phyloP scores from a whole-genome alignment of 2,113 vertebrate genomes.

The Henicopernis longicauda region DNA sequence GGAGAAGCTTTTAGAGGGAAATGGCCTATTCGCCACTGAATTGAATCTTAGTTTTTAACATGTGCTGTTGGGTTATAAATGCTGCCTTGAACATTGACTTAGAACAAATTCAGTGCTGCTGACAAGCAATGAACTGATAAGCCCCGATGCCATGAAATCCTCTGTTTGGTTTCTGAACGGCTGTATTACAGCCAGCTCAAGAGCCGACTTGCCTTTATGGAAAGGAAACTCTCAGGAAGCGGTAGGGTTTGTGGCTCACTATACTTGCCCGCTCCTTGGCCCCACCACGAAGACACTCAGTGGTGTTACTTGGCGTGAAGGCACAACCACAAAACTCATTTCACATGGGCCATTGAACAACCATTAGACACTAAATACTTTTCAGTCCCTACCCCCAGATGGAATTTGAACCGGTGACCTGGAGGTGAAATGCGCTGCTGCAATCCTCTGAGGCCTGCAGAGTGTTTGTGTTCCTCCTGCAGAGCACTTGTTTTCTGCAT shows the following conservation, averaged over 20 bases:
- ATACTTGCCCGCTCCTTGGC: neutral
- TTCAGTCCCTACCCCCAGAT: neutral
- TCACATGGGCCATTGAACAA: neutral
- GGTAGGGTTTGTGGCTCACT: neutral
- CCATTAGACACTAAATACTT: neutral
- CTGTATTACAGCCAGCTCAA: neutral
- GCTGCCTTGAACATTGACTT: neutral
- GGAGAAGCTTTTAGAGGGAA: neutral
- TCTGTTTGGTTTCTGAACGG: neutral
- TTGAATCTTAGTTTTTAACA: neutral
- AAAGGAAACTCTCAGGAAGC: neutral
- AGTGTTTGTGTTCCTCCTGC: neutral
- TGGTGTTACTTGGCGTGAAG: neutral
- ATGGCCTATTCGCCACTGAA: neutral
- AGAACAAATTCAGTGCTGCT: neutral
- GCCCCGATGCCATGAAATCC: neutral
- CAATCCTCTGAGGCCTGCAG: neutral
- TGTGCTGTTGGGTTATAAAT: neutral
- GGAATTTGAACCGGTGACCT: neutral
- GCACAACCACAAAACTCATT: neutral
- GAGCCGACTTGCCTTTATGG: neutral
- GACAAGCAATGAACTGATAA: neutral
- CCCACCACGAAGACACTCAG: neutral
- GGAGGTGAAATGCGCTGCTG: neutral
- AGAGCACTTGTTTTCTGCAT: neutral